phyloP scores from a whole-genome alignment of 2,888 invertebrate species.

The Xestia ashworthii region DNA sequence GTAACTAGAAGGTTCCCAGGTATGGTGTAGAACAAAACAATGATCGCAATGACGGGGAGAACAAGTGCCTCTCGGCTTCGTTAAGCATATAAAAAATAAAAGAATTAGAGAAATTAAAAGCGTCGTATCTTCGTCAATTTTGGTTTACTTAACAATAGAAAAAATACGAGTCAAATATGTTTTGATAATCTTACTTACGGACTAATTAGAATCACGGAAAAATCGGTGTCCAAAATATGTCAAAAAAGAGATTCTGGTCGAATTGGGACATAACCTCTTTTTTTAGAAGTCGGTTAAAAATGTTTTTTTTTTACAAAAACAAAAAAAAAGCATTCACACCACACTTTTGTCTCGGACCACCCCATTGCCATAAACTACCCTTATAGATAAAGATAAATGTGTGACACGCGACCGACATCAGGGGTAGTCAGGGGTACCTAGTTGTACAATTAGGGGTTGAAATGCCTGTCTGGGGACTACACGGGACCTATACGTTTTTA shows the following conservation, averaged over 20 bases:
- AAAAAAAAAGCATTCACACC: constrained; percentile 25
- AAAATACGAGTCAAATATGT: too few species aligned
- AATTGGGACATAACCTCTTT: background rate
- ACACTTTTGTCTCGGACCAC: background rate
- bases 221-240: background rate
- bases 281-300: background rate
- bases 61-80: too few species aligned
- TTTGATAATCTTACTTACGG: too few species aligned
- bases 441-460: constrained; percentile 41
- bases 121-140: too few species aligned
- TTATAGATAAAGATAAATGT: constrained; percentile 46
- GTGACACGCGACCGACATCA: constrained; percentile 46
- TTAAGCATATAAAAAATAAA: too few species aligned
- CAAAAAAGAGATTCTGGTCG: background rate
- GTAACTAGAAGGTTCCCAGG: too few species aligned
- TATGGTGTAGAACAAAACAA: too few species aligned
- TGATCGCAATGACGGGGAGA: too few species aligned
- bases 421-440: background rate
- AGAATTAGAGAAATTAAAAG: too few species aligned
- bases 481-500: constrained; percentile 26
- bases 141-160: too few species aligned
- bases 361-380: constrained; percentile 17
- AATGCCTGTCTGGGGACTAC: constrained; percentile 49
- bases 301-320: background rate
- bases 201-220: background rate